Percentiles rank a stretch among this genome's conserved stretches.
phyloP scores from a whole-genome alignment of 2,113 vertebrate genomes.

The Phylloscopus whistleri region DNA sequence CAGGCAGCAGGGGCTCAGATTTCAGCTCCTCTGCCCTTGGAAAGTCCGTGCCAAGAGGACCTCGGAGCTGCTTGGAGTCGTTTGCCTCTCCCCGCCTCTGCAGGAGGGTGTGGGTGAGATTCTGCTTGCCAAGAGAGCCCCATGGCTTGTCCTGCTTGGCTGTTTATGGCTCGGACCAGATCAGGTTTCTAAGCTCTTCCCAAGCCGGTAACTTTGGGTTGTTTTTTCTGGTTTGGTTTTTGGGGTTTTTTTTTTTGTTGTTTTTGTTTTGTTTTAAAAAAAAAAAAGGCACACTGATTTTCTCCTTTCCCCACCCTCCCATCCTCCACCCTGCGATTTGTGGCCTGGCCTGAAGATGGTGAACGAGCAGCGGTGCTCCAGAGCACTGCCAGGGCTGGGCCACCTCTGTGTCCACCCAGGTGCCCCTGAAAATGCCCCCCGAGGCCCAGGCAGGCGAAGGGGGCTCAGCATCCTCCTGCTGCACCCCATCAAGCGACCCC shows the following conservation, averaged over 20 bases:
- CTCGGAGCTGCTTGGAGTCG: not conserved
- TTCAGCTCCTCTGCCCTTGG: not conserved
- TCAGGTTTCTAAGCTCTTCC: not conserved
- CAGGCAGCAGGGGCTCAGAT: not conserved
- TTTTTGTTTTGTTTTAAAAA: not conserved
- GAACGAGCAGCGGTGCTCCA: not conserved
- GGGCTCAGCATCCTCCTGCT: not conserved
- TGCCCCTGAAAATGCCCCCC: fast-evolving
- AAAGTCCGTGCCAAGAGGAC: not conserved
- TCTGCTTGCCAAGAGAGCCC: not conserved
- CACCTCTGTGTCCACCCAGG: not conserved
- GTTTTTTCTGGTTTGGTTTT: too few relatives aligned
- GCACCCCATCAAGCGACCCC: fast-evolving
- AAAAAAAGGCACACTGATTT: not conserved
- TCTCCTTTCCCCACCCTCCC: constrained; percentile 9
- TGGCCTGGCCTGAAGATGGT: constrained; percentile 57
- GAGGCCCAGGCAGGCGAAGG: fast-evolving
- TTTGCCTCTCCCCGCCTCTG: not conserved
- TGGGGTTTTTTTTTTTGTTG: not conserved
- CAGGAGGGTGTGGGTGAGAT: not conserved
- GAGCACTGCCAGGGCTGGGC: not conserved
- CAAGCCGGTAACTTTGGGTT: not conserved
- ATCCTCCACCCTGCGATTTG: constrained; percentile 35
- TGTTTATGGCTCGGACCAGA: not conserved
- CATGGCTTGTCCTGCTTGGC: not conserved